Evolutionary conservation across 2,113 vertebrate genomes (phyloP), one percentile per base, ranked within the genome.

Genomic region (Natator depressus): DNA sequence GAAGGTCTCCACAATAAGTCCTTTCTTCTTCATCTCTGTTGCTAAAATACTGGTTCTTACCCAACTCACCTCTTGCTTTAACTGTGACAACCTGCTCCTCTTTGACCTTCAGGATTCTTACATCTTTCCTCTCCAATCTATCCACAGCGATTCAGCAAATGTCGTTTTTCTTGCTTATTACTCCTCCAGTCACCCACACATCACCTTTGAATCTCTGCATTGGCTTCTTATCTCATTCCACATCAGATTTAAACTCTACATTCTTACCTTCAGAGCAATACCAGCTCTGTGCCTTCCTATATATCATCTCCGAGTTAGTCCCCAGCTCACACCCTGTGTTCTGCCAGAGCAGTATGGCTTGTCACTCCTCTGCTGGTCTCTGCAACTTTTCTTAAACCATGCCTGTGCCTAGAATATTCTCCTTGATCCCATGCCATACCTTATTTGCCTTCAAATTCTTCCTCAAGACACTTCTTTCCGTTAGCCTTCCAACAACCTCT

Each of bases 1-100:
- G 8, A 47, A 27, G 42, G 29, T 94, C 90, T 91, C 93, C 84
- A 95, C 95, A 96, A 93, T 76, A 90, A 84, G 87, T 24, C 85
- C 69, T 53, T 72, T 96, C 90, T 72, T 96, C 90, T 42, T 84
- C 10, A 47, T 78, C 75, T 47, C 75, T 35, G 47, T 85, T 85
- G 69, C 86, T 92, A 55, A 93, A 94, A 89, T 5, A 80, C 5
- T 31, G 50, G 57, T 93, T 75, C n/a, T 87, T 94, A 89, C 88
- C 54, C 80, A 89, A 22, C 78, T 69, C 72, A 22, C 79, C 59
- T 92, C 59, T 29, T 87, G 54, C 91, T 82, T 65, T 24, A 89
- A 54, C 62, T 83, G 22, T n/a, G 47, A 31, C 83, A 94, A 31
- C 91, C 84, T 96, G 87, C 72, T 93, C 80, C 87, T 38, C 84